Conservation (phyloP, 2,113 vertebrate genomes). For the Sorex araneus region DNA sequence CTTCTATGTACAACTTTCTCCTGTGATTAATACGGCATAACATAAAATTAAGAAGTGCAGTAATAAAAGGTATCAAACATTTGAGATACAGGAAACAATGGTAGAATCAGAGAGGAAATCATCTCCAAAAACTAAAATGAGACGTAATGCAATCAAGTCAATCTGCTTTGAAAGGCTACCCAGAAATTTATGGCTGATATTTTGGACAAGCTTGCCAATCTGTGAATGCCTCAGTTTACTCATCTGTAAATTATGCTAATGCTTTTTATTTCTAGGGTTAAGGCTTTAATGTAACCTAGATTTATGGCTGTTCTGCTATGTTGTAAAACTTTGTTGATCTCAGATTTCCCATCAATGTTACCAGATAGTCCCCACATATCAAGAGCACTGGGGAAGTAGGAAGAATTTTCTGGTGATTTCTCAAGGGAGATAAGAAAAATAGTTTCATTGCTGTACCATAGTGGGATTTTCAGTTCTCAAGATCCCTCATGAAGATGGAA, state of each 20-base stretch:
- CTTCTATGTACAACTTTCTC: slow-evolving; percentile 47
- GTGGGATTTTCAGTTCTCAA: neutral
- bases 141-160: neutral
- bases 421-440: slow-evolving; percentile 8
- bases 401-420: slow-evolving; percentile 66
- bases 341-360: slow-evolving; percentile 33
- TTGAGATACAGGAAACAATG: slow-evolving; percentile 14
- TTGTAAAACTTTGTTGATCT: slow-evolving; percentile 1
- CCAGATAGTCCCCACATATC: slow-evolving; percentile 10
- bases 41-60: slow-evolving; percentile 59
- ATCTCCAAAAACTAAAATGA: neutral
- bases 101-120: neutral
- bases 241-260: neutral
- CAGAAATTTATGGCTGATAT: neutral
- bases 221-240: neutral
- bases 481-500: neutral
- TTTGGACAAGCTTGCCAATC: neutral
- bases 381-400: neutral
- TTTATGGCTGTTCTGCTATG: neutral
- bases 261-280: neutral
- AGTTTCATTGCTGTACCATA: neutral
- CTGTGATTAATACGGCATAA: slow-evolving; percentile 66
- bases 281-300: neutral
- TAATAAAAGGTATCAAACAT: slow-evolving; percentile 60
- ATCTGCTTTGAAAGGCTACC: neutral